Evolutionary conservation across 2,888 invertebrate species (phyloP).

Genomic region (Monochamus alternatus): DNA sequence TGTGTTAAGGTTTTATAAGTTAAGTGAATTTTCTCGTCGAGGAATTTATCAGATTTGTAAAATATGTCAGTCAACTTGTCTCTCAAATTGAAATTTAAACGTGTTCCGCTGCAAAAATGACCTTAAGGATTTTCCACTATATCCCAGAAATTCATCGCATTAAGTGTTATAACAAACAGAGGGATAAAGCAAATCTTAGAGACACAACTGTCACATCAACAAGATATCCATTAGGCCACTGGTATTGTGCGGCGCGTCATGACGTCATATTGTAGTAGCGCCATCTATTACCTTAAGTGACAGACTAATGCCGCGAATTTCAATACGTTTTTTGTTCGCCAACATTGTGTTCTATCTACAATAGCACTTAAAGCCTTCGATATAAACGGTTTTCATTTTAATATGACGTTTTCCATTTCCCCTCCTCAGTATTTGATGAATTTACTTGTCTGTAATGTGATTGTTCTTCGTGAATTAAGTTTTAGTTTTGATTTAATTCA

Average conservation of each 20-base stretch:
- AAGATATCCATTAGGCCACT: constrained; percentile 53
- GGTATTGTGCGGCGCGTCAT: constrained; percentile 51
- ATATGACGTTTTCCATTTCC: constrained; percentile 64
- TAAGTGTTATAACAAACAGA: constrained; percentile 50
- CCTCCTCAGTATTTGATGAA: constrained; percentile 54
- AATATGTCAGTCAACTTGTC: constrained; percentile 24
- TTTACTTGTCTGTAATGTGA: constrained; percentile 52
- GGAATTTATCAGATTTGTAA: constrained; percentile 15
- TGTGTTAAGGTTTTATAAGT: constrained; percentile 15
- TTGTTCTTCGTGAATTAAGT: constrained; percentile 52
- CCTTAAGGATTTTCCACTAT: constrained; percentile 33
- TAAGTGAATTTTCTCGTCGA: constrained; percentile 19
- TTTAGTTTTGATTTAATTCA: constrained; percentile 47
- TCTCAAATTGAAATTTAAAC: constrained; percentile 10
- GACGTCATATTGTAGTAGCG: constrained; percentile 57
- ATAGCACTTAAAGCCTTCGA: constrained; percentile 63
- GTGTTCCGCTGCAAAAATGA: constrained; percentile 6
- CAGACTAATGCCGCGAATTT: constrained; percentile 64
- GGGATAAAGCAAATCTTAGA: constrained; percentile 54
- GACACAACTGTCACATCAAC: constrained; percentile 56
- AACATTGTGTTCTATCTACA: constrained; percentile 60
- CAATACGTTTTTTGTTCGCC: constrained; percentile 60
- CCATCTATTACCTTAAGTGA: constrained; percentile 65
- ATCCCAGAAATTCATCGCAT: constrained; percentile 53
- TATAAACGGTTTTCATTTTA: constrained; percentile 64